phyloP scores from a whole-genome alignment of 2,113 vertebrate species.

The Myiozetetes cayanensis region DNA sequence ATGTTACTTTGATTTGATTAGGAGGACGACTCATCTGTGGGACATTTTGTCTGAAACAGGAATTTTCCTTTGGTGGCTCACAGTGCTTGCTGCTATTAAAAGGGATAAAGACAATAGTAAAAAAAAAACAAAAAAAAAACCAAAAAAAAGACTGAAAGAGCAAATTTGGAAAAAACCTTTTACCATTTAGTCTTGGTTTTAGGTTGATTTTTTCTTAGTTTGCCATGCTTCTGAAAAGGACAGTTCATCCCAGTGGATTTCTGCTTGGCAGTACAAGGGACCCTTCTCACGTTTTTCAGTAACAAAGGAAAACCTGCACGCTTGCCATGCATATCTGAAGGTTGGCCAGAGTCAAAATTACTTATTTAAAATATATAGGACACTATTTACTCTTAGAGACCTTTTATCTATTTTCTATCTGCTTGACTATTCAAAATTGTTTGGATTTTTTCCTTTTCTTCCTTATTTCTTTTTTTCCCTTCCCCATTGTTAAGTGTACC shows the following conservation, averaged over 20 bases:
- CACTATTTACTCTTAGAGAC: background rate
- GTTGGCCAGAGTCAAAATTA: slow-evolving; percentile 21
- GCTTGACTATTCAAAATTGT: background rate
- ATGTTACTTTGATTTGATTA: background rate
- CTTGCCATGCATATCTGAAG: background rate
- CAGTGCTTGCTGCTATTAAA: background rate
- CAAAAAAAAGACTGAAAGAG: background rate
- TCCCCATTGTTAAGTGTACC: background rate
- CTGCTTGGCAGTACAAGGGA: background rate
- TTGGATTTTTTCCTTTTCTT: background rate
- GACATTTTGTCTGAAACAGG: background rate
- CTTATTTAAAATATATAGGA: background rate
- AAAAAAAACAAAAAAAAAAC: background rate
- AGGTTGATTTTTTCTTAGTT: background rate
- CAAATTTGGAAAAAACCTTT: background rate
- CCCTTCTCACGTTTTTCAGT: slow-evolving; percentile 45
- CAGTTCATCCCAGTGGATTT: background rate
- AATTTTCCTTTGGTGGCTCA: background rate
- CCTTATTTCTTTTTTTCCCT: background rate
- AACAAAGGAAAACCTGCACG: slow-evolving; percentile 58
- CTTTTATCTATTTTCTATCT: background rate
- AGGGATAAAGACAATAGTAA: background rate
- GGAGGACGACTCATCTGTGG: background rate
- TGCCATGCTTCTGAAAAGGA: background rate
- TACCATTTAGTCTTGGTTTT: background rate